These are phyloP conservation scores for Callipepla squamata DNA, from an alignment of 2,113 vertebrate genomes.

Conservation along the genomic window DNA sequence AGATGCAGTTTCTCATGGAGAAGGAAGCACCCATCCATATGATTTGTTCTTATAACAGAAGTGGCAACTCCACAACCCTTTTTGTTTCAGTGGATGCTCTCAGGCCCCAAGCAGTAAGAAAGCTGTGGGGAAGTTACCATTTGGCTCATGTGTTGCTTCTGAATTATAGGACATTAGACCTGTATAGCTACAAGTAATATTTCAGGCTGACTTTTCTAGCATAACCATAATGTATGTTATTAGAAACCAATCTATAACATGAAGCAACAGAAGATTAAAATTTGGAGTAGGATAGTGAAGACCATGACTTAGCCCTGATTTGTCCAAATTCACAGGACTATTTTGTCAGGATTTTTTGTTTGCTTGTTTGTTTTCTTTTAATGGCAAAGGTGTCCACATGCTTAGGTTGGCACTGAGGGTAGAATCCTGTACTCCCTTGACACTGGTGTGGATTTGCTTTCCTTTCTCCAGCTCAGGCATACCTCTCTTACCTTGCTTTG, in stretches of 20 bases:
- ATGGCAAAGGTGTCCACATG: conserved; percentile 15
- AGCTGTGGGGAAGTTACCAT: neutral
- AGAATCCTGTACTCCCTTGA: conserved; percentile 18
- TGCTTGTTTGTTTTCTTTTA: neutral
- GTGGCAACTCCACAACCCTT: neutral
- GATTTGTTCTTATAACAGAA: neutral
- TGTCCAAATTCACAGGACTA: neutral
- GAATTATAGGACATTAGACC: neutral
- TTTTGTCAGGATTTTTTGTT: neutral
- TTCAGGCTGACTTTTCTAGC: neutral
- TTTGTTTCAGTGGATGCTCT: neutral
- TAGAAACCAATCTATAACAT: neutral
- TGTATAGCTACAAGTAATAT: neutral
- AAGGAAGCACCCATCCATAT: conserved; percentile 14
- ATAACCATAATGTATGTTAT: neutral
- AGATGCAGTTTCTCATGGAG: conserved; percentile 25
- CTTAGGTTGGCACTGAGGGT: conserved; percentile 4
- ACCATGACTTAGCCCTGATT: neutral
- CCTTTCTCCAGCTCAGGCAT: conserved; percentile 41
- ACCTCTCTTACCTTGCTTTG: conserved; percentile 36
- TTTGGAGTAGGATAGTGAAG: neutral
- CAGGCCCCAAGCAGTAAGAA: conserved; percentile 5
- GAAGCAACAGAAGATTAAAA: neutral
- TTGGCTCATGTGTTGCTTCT: neutral
- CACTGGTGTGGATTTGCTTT: conserved; percentile 47